Evolutionary conservation across 1,140 invertebrate genomes (phyloP), one percentile per base, ranked within the genome.

Genomic region (Antheraea pernyi): DNA sequence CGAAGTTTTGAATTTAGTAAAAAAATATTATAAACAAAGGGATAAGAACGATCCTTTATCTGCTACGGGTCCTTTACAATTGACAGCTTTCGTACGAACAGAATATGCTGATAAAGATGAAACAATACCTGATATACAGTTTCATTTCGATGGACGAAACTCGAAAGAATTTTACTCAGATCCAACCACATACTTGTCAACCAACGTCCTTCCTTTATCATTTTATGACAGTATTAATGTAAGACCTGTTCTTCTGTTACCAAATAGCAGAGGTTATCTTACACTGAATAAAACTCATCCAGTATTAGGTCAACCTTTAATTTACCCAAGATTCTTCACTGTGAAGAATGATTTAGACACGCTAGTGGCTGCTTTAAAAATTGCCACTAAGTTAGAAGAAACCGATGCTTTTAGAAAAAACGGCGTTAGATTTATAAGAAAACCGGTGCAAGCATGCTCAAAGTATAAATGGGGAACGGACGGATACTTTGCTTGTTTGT

Each of bases 301-400:
- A 7, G 58, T 81, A 16, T 93, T 93, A 59, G 93, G 95, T 8
- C 95, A 96, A 75, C 98, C 98, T 0, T 86, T 95, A 19, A 96
- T 98, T 36, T 95, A 96, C 81, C 95, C 97, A 0, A 96, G 96
- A 77, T 97, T 97, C 79, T 95, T 96, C 58, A 86, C 91, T 16
- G 84, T 94, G 78, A 85, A 93, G n/a, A 92, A 94, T 13, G 95
- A 96, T 77, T 76, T 95, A 36, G 90, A 94, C 65, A 88, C 94
- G 9, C 82, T 95, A n/a, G 88, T 95, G 0, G 88, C 92, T n/a
- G 95, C 94, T 1, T 88, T 95, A 0, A 89, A 93, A 67, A 86
- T 91, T 39, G 87, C 93, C 0, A 75, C 94, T 19, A 82, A 92
- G 37, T 68, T 96, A 22, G 86, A 93, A 69, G 78, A 93, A 2